A percentile compares a stretch with the other conserved stretches of the same genome.
These are phyloP conservation scores for Astreopora myriophthalma DNA, from an alignment of 64 coral and sea anemone species.

Conservation along the genomic window DNA sequence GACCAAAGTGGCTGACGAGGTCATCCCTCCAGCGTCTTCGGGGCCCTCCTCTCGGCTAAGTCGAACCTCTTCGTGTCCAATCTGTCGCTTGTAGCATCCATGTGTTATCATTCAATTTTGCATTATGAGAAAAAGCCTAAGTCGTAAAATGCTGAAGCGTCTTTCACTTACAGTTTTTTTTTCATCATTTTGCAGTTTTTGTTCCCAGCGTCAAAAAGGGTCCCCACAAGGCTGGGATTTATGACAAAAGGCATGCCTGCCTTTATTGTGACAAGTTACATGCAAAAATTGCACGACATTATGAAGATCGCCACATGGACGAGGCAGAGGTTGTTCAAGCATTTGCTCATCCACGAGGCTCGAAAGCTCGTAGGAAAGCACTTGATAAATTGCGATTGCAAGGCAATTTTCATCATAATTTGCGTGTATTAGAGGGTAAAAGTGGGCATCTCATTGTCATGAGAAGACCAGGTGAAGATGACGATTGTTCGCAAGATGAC, in stretches of 20 bases:
- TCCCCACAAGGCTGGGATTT: background rate
- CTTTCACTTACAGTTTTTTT: too few relatives aligned
- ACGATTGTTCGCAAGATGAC: constrained; percentile 3
- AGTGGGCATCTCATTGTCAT: constrained; percentile 38
- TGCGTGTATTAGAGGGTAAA: background rate
- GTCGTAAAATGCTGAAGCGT: too few relatives aligned
- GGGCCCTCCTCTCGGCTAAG: too few relatives aligned
- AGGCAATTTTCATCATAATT: constrained; percentile 59
- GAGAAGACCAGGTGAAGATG: constrained; percentile 43
- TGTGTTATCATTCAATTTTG: too few relatives aligned
- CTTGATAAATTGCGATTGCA: constrained; percentile 28
- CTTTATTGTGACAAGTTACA: constrained; percentile 25
- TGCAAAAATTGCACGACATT: constrained; percentile 35
- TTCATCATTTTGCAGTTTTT: background rate
- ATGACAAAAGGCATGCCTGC: constrained; percentile 31
- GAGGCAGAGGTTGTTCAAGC: background rate
- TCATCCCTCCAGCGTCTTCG: too few relatives aligned
- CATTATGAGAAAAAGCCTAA: too few relatives aligned
- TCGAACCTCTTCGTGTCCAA: too few relatives aligned
- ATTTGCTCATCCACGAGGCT: background rate
- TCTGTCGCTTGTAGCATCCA: too few relatives aligned
- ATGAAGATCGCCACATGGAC: constrained; percentile 5
- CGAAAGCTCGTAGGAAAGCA: constrained; percentile 20
- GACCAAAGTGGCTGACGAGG: too few relatives aligned
- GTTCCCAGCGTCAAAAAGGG: background rate